phyloP scores from a whole-genome alignment of 2,888 invertebrate species.

The Conistra vaccinii region DNA sequence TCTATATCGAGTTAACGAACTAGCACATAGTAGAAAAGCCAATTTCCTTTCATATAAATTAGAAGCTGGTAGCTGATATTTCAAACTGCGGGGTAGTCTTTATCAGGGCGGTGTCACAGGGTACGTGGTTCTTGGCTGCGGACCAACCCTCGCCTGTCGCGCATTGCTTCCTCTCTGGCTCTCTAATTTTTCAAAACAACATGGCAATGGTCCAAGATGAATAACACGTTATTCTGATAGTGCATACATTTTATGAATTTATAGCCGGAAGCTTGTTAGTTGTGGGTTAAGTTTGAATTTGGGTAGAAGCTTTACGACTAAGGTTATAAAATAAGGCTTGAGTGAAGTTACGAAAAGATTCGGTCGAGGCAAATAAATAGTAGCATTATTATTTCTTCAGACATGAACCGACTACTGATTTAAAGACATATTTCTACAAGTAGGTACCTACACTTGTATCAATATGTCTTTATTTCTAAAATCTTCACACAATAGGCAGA shows the following conservation, averaged over 20 bases:
- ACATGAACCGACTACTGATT: background rate
- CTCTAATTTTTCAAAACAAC: slow-evolving; percentile 87
- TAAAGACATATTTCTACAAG: background rate
- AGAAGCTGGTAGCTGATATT: slow-evolving; percentile 65
- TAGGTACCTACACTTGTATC: background rate
- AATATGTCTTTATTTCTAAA: background rate
- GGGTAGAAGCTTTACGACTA: slow-evolving; percentile 6
- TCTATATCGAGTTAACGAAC: slow-evolving; percentile 61
- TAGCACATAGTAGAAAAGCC: slow-evolving; percentile 57
- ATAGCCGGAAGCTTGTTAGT: slow-evolving; percentile 64
- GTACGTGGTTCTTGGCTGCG: slow-evolving; percentile 78
- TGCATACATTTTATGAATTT: slow-evolving; percentile 76
- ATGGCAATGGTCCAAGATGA: slow-evolving; percentile 84
- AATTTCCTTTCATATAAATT: slow-evolving; percentile 69
- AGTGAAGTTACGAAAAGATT: background rate
- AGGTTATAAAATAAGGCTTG: background rate
- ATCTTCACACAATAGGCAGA: background rate
- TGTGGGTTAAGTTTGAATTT: slow-evolving; percentile 45
- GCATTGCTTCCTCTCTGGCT: slow-evolving; percentile 66
- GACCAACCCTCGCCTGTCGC: slow-evolving; percentile 77
- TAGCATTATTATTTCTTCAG: background rate
- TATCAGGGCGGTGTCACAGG: slow-evolving; percentile 73
- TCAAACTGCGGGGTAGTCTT: slow-evolving; percentile 66
- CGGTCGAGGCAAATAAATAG: background rate
- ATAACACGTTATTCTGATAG: slow-evolving; percentile 80